Evolutionary conservation across 2,797 vertebrate genomes (phyloP).

Genomic region (Silurus aristotelis): DNA sequence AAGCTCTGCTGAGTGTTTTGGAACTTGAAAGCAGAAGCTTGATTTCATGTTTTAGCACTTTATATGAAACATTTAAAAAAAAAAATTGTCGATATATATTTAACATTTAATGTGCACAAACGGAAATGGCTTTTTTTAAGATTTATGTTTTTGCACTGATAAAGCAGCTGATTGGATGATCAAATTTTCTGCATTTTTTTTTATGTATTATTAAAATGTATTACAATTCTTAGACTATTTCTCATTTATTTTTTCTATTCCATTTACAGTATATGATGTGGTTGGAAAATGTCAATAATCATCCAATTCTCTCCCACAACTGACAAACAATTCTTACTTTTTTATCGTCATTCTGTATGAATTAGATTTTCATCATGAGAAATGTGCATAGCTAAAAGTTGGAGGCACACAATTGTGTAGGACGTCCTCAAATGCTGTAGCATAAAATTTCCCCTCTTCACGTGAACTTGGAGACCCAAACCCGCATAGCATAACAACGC

Average conservation of each 20-base stretch:
- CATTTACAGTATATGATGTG: no score
- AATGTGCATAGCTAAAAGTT: neutral
- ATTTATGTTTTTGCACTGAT: neutral
- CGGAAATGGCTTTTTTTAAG: neutral
- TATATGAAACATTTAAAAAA: no score
- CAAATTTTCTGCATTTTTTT: neutral
- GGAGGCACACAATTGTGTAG: no score
- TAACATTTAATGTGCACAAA: no score
- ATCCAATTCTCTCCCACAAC: neutral
- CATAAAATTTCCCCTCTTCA: no score
- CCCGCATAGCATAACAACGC: no score
- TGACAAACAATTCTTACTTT: neutral
- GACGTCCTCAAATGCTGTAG: no score
- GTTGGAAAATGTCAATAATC: no score
- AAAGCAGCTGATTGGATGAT: neutral
- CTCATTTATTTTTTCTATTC: no score
- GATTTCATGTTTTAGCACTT: neutral
- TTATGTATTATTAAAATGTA: neutral
- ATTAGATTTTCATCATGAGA: neutral
- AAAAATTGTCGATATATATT: no score
- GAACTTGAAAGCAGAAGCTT: neutral
- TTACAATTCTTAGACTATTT: neutral
- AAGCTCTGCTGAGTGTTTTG: neutral
- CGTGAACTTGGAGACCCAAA: no score
- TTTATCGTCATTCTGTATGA: neutral